Percentiles rank a stretch among this genome's conserved stretches.
These are phyloP conservation scores for Pogonocichla stellata DNA, from an alignment of 2,113 vertebrate species.

Conservation along the genomic window DNA sequence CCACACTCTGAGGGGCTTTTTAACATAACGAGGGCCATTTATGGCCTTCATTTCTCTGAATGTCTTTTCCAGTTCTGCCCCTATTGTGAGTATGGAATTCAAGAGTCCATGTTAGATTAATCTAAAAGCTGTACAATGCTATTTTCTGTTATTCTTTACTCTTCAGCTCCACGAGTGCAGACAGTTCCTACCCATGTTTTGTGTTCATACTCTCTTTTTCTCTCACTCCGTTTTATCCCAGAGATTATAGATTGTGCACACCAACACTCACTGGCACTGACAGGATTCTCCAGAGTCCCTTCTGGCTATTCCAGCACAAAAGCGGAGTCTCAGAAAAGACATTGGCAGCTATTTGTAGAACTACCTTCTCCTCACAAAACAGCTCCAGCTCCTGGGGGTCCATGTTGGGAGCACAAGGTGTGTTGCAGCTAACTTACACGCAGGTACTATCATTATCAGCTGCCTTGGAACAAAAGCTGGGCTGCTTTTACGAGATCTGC, in stretches of 20 bases:
- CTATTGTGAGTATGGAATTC: conserved; percentile 3
- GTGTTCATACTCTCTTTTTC: neutral
- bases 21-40: neutral
- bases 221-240: neutral
- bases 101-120: neutral
- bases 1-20: neutral
- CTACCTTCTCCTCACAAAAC: neutral
- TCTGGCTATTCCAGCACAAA: conserved; percentile 22
- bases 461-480: neutral
- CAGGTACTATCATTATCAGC: neutral
- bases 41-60: conserved; percentile 1
- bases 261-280: neutral
- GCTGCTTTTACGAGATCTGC: neutral
- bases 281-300: neutral
- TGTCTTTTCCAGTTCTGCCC: neutral
- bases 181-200: neutral
- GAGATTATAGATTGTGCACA: neutral
- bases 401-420: neutral
- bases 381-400: neutral
- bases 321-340: neutral
- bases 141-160: neutral
- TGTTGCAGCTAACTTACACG: neutral
- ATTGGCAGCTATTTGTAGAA: neutral
- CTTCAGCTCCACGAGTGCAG: neutral
- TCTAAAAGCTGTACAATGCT: conserved; percentile 7